Evolutionary conservation across 1,140 invertebrate genomes (phyloP).

Genomic region (Protaetia brevitarsis): DNA sequence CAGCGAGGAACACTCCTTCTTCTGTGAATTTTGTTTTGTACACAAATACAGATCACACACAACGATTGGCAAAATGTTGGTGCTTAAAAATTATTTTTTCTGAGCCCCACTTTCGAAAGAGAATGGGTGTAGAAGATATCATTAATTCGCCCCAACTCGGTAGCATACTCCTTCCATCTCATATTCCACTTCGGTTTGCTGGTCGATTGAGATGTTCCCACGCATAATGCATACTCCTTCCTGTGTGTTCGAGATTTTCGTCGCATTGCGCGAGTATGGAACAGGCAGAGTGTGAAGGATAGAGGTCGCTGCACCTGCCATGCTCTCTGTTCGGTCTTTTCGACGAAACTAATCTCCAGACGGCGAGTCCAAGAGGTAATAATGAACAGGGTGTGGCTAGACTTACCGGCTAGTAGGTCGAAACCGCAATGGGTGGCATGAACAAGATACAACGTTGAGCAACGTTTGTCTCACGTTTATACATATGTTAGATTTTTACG

Average conservation of each 20-base stretch:
- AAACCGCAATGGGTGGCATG: background rate
- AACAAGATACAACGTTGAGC: too few relatives aligned
- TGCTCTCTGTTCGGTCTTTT: background rate
- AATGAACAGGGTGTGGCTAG: constrained; percentile 4
- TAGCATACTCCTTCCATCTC: background rate
- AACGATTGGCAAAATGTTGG: too few relatives aligned
- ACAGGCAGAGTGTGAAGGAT: background rate
- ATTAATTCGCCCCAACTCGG: background rate
- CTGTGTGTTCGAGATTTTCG: background rate
- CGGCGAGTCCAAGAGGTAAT: constrained; percentile 5
- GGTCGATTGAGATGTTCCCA: background rate
- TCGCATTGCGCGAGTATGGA: background rate
- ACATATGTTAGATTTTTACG: too few relatives aligned
- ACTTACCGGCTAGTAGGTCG: background rate
- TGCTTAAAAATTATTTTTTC: background rate
- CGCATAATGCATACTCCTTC: background rate
- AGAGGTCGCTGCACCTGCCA: constrained; percentile 1
- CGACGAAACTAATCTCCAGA: background rate
- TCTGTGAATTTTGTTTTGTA: too few relatives aligned
- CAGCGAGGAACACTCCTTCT: background rate
- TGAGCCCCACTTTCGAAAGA: background rate
- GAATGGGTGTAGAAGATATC: too few relatives aligned
- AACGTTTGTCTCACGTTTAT: too few relatives aligned
- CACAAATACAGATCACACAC: too few relatives aligned
- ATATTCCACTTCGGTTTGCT: background rate